Base-by-base conservation (phyloP, 2,888 invertebrate species). In the Iselma pallidipennis region DNA sequence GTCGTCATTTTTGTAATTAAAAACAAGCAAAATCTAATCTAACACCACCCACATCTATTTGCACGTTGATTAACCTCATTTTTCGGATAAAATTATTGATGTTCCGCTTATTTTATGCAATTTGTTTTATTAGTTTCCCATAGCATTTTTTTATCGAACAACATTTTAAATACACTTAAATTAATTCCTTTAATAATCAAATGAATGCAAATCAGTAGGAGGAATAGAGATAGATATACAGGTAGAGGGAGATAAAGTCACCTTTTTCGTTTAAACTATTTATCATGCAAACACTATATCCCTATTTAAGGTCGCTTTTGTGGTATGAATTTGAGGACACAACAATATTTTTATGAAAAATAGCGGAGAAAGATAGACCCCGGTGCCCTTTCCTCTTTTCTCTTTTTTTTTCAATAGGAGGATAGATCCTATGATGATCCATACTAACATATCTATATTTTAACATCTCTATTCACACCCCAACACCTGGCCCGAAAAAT, bases 381-480 rank as follows among this genome's bases (percentile, higher is more conserved):
- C n/a, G n/a, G n/a, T n/a, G n/a, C 16, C 16, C 19, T 9, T 16
- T 9, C 9, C 16, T 14, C 37, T 16, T 16, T 37, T 37, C 37
- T 37, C 7, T 37, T n/a, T n/a, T n/a, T n/a, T n/a, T n/a, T n/a
- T n/a, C n/a, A n/a, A n/a, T n/a, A n/a, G n/a, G n/a, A n/a, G n/a
- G n/a, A n/a, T n/a, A n/a, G 2, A 12, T 29, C 10, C 12, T 4
- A 29, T 37, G 42, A 42, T 19, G 42, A 42, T 42, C 42, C 42
- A 16, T 16, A 33, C n/a, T 33, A n/a, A 21, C 21, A 21, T 42
- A 42, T 42, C 7, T 37, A 4, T 29, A 29, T 42, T 62, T 58
- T 62, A 58, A 62, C 62, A 62, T 62, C 62, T 62, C 62, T 58
- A 62, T 62, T 62, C 50, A 62, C 16, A 19, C n/a, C 51, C 29